Base-by-base conservation (phyloP, 2,797 vertebrate species). In the Neostethus bicornis region DNA sequence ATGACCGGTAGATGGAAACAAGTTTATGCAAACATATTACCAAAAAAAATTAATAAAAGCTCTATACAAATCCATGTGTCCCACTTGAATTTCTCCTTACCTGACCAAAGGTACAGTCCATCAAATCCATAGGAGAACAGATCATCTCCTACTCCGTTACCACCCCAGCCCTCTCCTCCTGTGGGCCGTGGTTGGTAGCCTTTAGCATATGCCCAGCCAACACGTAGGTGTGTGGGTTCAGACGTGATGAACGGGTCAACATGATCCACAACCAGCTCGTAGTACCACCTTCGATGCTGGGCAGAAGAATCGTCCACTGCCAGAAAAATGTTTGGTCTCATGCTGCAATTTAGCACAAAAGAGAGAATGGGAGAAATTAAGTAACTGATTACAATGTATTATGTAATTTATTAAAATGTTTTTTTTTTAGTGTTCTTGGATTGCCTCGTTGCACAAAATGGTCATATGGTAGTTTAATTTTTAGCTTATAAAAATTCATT, bases 101-200 rank as follows among this genome's bases (percentile, higher is more conserved):
- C 96, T 89, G 96, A 94, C 96, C 96, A 98, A 37, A 98, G 91
- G 54, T 96, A 92, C 31, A 98, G 93, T 45, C 96, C 96, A 58
- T 98, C 96, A 6, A 98, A 98, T 45, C 96, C 94, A 1, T 94
- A 98, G 13, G 96, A 98, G 72, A 90, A 94, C 17, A 97, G 89
- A 66, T 98, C 95, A 6, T 98, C 96, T 51, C 96, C 96, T 11
- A 96, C 93, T 11, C 96, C 96, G 2, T 93, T 95, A 34, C 92
- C 91, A 20, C 95, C 96, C 93, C 94, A 97, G 68, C 93, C 92
- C 0, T 95, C 91, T 39, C 96, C 96, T 24, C 95, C 95, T 0
- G 93, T 93, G 0, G 92, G 94, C 69, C 92, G 93, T 0, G 96
- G 96, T 3, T 82, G 91, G 72, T 95, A 96, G 3, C 94, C 93